Conservation (phyloP, 2,888 invertebrate genomes). For the Physocephala rufipes region DNA sequence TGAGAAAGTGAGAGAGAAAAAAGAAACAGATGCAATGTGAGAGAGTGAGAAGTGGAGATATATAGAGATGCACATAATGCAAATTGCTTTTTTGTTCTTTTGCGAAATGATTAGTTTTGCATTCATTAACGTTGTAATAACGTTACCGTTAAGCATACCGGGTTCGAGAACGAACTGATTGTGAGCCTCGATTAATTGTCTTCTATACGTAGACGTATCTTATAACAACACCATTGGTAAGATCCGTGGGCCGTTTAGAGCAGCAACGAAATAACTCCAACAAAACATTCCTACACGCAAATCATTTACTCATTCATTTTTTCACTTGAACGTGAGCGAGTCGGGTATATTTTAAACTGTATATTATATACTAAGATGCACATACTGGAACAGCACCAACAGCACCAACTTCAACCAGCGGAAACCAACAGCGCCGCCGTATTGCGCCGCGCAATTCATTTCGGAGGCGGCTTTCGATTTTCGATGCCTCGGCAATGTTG, state of each 20-base stretch:
- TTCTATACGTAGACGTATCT: not conserved
- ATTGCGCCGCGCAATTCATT: no score
- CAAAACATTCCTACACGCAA: not conserved
- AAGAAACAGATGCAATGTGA: not conserved
- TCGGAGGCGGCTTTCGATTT: conserved; percentile 15
- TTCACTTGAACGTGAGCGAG: not conserved
- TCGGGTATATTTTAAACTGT: not conserved
- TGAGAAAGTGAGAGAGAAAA: not conserved
- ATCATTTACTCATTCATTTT: not conserved
- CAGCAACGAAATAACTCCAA: not conserved
- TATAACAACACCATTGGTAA: not conserved
- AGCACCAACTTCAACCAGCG: conserved; percentile 1
- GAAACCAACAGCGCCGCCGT: not conserved
- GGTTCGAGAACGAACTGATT: conserved; percentile 16
- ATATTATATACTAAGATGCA: not conserved
- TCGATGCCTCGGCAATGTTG: conserved; percentile 55
- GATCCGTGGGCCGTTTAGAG: conserved; percentile 3
- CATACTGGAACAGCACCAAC: conserved; percentile 3
- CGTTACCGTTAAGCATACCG: no score
- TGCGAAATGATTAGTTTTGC: not conserved
- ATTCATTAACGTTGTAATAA: not conserved
- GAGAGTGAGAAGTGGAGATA: not conserved
- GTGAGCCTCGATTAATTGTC: not conserved
- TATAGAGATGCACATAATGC: not conserved
- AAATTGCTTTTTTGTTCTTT: conserved; percentile 9